phyloP scores from a whole-genome alignment of 2,113 vertebrate species.

The Nematolebias whitei region DNA sequence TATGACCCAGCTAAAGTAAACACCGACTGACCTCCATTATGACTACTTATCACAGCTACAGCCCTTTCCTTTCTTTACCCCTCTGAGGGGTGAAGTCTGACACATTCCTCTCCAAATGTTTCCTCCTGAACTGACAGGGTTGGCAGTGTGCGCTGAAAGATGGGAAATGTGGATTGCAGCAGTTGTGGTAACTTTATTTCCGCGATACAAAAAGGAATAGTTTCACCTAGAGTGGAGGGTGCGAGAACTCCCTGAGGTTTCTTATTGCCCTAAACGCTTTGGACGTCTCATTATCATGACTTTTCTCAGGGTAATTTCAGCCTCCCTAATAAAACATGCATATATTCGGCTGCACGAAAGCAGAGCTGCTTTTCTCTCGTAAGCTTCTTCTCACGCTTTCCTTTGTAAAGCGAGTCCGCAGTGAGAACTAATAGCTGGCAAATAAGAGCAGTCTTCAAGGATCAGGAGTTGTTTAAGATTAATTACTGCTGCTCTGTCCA shows the following conservation, averaged over 20 bases:
- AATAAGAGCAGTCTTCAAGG: constrained; percentile 47
- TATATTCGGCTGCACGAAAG: constrained; percentile 49
- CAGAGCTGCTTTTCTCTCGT: constrained; percentile 25
- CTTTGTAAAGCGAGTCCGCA: constrained; percentile 31
- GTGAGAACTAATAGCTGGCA: constrained; percentile 48
- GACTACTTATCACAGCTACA: constrained; percentile 71
- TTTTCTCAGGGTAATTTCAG: constrained; percentile 68
- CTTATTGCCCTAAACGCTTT: constrained; percentile 36
- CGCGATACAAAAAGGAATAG: constrained; percentile 41
- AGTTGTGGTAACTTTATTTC: constrained; percentile 38
- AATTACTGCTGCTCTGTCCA: constrained; percentile 66
- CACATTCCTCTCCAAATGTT: constrained; percentile 67
- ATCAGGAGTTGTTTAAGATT: constrained; percentile 68
- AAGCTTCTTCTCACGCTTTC: constrained; percentile 61
- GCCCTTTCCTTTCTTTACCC: constrained; percentile 63
- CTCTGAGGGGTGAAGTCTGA: constrained; percentile 65
- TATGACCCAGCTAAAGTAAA: constrained; percentile 71
- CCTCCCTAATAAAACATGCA: constrained; percentile 57
- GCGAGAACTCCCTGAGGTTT: constrained; percentile 45
- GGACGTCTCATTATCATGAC: constrained; percentile 62
- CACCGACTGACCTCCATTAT: constrained; percentile 76
- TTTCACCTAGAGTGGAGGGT: constrained; percentile 57
- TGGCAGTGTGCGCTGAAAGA: constrained; percentile 51
- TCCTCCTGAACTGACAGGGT: constrained; percentile 54
- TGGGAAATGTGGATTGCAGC: constrained; percentile 35